These are phyloP conservation scores for Hydrolagus colliei DNA, from an alignment of 2,797 vertebrate genomes.

Conservation along the genomic window DNA sequence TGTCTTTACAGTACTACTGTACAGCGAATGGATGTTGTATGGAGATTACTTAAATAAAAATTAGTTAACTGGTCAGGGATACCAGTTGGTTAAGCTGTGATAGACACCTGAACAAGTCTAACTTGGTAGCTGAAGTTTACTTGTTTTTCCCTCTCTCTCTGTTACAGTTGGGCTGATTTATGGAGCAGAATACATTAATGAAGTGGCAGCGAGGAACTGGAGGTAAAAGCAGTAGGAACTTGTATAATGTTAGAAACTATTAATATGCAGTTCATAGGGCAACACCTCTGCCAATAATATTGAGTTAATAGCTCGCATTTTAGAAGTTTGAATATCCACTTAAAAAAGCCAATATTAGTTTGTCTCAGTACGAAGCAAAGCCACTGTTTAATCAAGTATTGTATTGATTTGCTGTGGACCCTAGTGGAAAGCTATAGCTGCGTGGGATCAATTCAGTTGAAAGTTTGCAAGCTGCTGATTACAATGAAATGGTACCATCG, in stretches of 20 bases:
- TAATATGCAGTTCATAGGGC: not conserved
- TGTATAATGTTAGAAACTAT: not conserved
- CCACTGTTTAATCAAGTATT: not conserved
- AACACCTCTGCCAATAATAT: not conserved
- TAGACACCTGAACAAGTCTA: not conserved
- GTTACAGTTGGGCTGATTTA: conserved; percentile 73
- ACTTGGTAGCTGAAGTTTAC: not conserved
- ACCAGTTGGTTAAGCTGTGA: not conserved
- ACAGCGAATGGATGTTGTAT: too few relatives aligned
- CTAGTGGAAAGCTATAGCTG: not conserved
- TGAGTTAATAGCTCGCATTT: not conserved
- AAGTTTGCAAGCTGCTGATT: not conserved
- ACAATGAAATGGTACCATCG: not conserved
- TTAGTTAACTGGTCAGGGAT: not conserved
- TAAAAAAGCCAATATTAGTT: conserved; percentile 3
- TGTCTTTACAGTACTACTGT: too few relatives aligned
- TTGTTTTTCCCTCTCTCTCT: conserved; percentile 24
- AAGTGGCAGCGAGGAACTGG: conserved; percentile 88
- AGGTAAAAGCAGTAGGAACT: conserved; percentile 52
- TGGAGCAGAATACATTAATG: conserved; percentile 86
- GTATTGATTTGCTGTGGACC: not conserved
- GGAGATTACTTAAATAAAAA: too few relatives aligned
- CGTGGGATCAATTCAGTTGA: not conserved
- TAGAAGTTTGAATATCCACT: not conserved
- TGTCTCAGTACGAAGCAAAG: not conserved